These are phyloP conservation scores for Eilema caniola DNA, from an alignment of 2,888 invertebrate species.

Conservation along the genomic window DNA sequence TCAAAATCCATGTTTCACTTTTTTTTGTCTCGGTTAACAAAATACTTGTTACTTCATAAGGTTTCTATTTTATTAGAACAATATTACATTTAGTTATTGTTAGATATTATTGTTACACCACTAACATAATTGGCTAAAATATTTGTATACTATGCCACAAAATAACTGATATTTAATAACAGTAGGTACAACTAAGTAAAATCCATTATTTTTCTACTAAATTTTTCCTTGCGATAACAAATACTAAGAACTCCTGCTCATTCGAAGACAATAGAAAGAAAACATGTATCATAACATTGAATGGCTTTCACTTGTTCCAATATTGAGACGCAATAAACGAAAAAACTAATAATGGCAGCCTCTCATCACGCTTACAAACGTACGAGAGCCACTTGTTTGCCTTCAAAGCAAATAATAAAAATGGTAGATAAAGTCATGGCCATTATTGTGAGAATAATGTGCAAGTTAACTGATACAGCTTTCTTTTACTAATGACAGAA, in stretches of 20 bases:
- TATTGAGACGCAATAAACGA: conserved; percentile 43
- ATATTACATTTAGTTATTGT: too few relatives aligned
- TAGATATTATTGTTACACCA: neutral
- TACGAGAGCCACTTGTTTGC: conserved; percentile 51
- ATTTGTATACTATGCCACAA: neutral
- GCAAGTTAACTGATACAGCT: conserved; percentile 58
- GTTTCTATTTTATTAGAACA: too few relatives aligned
- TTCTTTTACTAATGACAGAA: conserved; percentile 63
- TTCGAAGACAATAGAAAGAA: conserved; percentile 15
- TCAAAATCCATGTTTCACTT: too few relatives aligned
- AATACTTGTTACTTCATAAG: too few relatives aligned
- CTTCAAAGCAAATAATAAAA: conserved; percentile 59
- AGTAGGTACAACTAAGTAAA: neutral
- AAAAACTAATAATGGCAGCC: conserved; percentile 43
- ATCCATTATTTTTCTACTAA: neutral
- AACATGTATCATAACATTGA: conserved; percentile 14
- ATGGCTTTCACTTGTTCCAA: conserved; percentile 25
- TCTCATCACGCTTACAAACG: conserved; percentile 48
- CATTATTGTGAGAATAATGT: conserved; percentile 69
- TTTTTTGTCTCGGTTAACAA: too few relatives aligned
- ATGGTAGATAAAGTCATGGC: conserved; percentile 55
- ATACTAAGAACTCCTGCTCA: conserved; percentile 12
- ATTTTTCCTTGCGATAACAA: conserved; percentile 10
- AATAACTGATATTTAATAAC: neutral
- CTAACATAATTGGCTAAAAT: neutral